Evolutionary conservation across 2,888 invertebrate genomes (phyloP).

Genomic region (Hydriomena furcata): DNA sequence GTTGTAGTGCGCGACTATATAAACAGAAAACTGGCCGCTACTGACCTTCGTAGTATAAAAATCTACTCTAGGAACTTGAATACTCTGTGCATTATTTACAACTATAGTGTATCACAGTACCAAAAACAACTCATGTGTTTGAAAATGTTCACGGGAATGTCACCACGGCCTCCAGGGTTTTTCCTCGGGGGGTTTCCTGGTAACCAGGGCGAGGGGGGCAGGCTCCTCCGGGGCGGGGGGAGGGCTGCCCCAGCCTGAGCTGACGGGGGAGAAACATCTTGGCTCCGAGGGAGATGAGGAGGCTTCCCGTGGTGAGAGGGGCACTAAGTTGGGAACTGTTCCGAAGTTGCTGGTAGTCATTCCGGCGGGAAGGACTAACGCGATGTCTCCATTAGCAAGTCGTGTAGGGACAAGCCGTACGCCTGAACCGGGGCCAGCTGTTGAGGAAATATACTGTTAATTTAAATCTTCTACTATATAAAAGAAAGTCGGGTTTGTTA

Average conservation of each 20-base stretch:
- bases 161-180: slow-evolving; percentile 94
- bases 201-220: slow-evolving; percentile 88
- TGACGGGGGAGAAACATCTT: slow-evolving; percentile 84
- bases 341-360: slow-evolving; percentile 77
- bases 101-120: slow-evolving; percentile 37
- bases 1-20: neutral
- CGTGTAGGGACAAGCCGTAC: slow-evolving; percentile 92
- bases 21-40: slow-evolving; percentile 36
- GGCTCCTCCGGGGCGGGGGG: slow-evolving; percentile 68
- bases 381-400: slow-evolving; percentile 92
- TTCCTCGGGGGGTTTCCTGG: slow-evolving; percentile 86
- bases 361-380: slow-evolving; percentile 89
- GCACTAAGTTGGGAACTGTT: slow-evolving; percentile 87
- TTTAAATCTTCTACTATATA: no score
- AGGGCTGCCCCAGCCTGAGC: slow-evolving; percentile 76
- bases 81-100: slow-evolving; percentile 47
- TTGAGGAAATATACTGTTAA: slow-evolving; percentile 39
- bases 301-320: slow-evolving; percentile 89
- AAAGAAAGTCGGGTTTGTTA: no score
- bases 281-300: slow-evolving; percentile 86
- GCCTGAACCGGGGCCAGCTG: slow-evolving; percentile 87
- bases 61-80: slow-evolving; percentile 57
- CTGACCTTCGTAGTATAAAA: slow-evolving; percentile 33
- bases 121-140: slow-evolving; percentile 13
- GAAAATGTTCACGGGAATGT: slow-evolving; percentile 50